Evolutionary conservation across 1,140 invertebrate genomes (phyloP), one percentile per base, ranked within the genome.

Genomic region (Chironomus tepperi): DNA sequence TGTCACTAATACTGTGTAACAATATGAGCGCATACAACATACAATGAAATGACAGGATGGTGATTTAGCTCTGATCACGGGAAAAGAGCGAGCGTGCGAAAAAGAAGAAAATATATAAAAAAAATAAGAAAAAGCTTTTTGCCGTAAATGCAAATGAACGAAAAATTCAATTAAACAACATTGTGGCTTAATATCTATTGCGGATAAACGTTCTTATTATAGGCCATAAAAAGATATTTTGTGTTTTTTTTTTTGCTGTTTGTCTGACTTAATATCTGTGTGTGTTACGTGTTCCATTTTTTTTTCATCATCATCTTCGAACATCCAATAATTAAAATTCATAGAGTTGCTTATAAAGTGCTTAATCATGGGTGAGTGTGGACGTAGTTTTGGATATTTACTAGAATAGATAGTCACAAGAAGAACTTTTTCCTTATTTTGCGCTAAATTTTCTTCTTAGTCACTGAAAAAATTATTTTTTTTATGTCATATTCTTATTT

Each of bases 31-130:
- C 12, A 57, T 12, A 15, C 0, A 57, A 57, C 5, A 15, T n/a
- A 57, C 12, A 57, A 57, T 5, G 12, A 57, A 12, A 57, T 57
- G 47, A n/a, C 12, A 57, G 15, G 15, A 57, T 57, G 47, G n/a
- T 57, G 47, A 57, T 57, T 57, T 57, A 57, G n/a, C 47, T 57
- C n/a, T 57, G 47, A 57, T 57, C 47, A 57, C 47, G 47, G 47
- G 47, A 57, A 57, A 57, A 57, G 47, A 57, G 47, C 47, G 47
- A 57, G 47, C 47, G 47, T 57, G 47, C 47, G n/a, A 57, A 57
- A 47, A 34, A 34, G 15, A 57, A 57, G 47, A 57, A 57, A n/a
- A n/a, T n/a, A n/a, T n/a, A n/a, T n/a, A n/a, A n/a, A n/a, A n/a
- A n/a, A n/a, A n/a, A n/a, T n/a, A n/a, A n/a, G n/a, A n/a, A n/a